phyloP scores from a whole-genome alignment of 2,888 invertebrate genomes.

The Trichopria drosophilae region DNA sequence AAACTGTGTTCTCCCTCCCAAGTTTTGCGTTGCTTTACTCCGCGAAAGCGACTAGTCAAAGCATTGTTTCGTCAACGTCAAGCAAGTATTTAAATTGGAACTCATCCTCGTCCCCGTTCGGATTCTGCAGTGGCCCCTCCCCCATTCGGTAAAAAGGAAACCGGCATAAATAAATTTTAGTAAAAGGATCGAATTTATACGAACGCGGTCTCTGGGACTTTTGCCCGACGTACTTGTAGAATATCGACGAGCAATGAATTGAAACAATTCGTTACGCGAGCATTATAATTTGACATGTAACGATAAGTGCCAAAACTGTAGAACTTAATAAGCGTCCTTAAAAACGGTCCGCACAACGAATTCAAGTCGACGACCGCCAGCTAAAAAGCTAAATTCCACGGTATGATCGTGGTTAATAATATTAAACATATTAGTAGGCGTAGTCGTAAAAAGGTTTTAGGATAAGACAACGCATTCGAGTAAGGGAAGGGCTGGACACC shows the following conservation, averaged over 20 bases:
- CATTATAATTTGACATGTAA: slow-evolving; percentile 42
- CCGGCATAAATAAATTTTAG: no score
- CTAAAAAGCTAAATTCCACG: slow-evolving; percentile 24
- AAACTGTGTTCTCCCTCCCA: slow-evolving; percentile 35
- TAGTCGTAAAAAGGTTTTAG: slow-evolving; percentile 35
- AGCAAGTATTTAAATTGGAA: neutral
- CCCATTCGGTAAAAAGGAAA: no score
- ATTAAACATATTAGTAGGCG: slow-evolving; percentile 28
- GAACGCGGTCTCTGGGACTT: no score
- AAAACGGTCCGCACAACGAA: slow-evolving; percentile 37
- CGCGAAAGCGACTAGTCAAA: slow-evolving; percentile 54
- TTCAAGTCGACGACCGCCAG: slow-evolving; percentile 26
- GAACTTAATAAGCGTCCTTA: slow-evolving; percentile 44
- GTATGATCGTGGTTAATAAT: slow-evolving; percentile 25
- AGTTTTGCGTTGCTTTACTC: slow-evolving; percentile 55
- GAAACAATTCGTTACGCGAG: no score
- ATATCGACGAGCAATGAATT: no score
- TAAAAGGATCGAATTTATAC: no score
- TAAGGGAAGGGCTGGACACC: slow-evolving; percentile 35
- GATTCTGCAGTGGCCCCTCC: no score
- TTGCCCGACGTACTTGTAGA: no score
- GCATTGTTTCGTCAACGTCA: slow-evolving; percentile 27
- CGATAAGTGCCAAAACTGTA: slow-evolving; percentile 57
- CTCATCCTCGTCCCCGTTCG: no score
- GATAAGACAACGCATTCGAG: slow-evolving; percentile 38